Evolutionary conservation across 2,797 vertebrate species (phyloP), one percentile per base, ranked within the genome.

Genomic region (Urophycis tenuis): DNA sequence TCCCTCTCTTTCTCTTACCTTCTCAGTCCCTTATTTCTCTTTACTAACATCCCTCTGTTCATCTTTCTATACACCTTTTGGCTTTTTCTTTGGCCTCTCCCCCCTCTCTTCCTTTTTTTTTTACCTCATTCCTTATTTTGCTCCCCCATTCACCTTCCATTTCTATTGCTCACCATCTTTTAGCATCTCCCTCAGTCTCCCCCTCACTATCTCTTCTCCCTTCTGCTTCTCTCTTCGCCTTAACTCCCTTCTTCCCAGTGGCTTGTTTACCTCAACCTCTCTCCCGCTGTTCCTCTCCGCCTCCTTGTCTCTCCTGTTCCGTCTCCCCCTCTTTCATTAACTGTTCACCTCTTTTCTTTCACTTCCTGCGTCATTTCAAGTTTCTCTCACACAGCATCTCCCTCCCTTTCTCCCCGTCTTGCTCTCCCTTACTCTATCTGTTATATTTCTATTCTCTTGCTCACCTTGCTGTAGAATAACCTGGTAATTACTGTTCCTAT

Each of bases 21-120:
- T n/a, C n/a, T n/a, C n/a, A n/a, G n/a, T n/a, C n/a, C n/a, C 11
- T 45, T 15, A 30, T 36, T 39, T 39, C 3, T 79, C 78, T 80
- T 30, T 25, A 81, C 36, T 6, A 6, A 6, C 11, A 39, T 9
- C 3, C 36, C 36, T 39, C 7, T 39, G 7, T 35, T 73, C 22
- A 34, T 34, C 33, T 39, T 39, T 39, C 36, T 39, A 39, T 39
- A 5, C 3, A 9, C 36, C 36, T 3, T 34, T 34, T 34, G 3
- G 6, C 36, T 39, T 9, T 39, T 12, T 39, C 36, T 39, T 39
- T 9, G 5, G 5, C 36, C 36, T 12, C 36, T 12, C 5, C 17
- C 17, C 41, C 17, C 41, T 15, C 41, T 45, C 12, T 45, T 14
- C 15, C 14, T 45, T 14, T 45, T 15, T 17, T 15, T 45, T 14